Base-by-base conservation (phyloP, 2,797 vertebrate species). In the Lutjanus campechanus region DNA sequence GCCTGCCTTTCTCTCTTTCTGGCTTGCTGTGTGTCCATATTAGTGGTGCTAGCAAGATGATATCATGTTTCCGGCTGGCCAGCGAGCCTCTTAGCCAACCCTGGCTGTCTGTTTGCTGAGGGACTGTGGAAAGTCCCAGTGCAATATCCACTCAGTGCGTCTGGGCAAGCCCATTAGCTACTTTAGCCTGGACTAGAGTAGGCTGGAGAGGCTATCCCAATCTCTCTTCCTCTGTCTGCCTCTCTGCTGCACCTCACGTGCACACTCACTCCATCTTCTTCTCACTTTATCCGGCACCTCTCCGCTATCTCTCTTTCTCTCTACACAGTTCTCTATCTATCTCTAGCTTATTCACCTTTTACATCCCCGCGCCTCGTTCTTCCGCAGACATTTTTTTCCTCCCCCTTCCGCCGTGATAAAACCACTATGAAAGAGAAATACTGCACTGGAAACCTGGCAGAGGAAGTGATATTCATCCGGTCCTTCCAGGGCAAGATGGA, bases 71-170 rank as follows among this genome's bases (percentile, higher is more conserved):
- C 91, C 79, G 69, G 79, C 79, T 79, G 83, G 89, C 88, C 89
- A 81, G 87, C 19, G 54, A 87, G 89, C 88, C 86, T 94, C 89
- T 91, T 86, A 88, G 91, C 85, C 84, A 84, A 76, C 77, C 70
- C 70, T 58, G 88, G 75, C 88, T 89, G 85, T 81, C 84, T 93
- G 92, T 93, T 93, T 94, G 94, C 89, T 92, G 46, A 80, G 94
- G 92, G 93, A 95, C 91, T 76, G 77, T 69, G 77, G 85, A 81
- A 94, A 90, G 87, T 95, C 94, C 94, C 94, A 92, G 82, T 59
- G 94, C 94, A 95, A 95, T 95, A 95, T 95, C 91, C 91, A 93
- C 92, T 92, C 91, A 82, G 91, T 85, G 88, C 70, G 71, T 93
- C 94, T 91, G 88, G 92, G 89, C 90, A 86, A 91, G 91, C 88